Percentiles rank a stretch among this genome's conserved stretches.
phyloP scores from a whole-genome alignment of 2,888 invertebrate genomes.

The Archaeoteleia sp. region DNA sequence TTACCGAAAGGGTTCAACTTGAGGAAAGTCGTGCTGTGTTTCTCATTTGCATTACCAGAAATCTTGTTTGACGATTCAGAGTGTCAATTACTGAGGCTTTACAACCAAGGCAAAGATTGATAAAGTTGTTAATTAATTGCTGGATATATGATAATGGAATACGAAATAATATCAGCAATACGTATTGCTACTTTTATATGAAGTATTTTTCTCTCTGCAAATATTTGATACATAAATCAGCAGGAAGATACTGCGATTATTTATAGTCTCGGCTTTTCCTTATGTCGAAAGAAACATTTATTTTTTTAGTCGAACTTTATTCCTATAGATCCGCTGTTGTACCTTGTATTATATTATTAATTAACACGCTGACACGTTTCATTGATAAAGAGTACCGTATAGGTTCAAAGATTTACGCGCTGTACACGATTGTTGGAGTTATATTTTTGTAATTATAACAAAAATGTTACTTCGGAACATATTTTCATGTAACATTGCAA shows the following conservation, averaged over 20 bases:
- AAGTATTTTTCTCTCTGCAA: conserved; percentile 48
- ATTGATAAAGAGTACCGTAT: background rate
- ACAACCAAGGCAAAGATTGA: conserved; percentile 24
- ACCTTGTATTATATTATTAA: conserved; percentile 40
- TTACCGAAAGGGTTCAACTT: too few relatives aligned
- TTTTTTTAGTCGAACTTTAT: conserved; percentile 47
- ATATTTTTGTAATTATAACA: conserved; percentile 31
- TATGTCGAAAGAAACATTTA: conserved; percentile 46
- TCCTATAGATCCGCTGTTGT: conserved; percentile 40
- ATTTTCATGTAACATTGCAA: too few relatives aligned
- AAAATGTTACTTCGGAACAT: too few relatives aligned
- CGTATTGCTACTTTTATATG: conserved; percentile 51
- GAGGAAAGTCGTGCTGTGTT: too few relatives aligned
- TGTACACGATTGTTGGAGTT: background rate
- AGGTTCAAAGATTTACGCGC: background rate
- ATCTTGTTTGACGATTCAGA: too few relatives aligned
- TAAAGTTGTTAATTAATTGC: conserved; percentile 40
- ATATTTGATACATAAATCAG: conserved; percentile 41
- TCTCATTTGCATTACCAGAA: too few relatives aligned
- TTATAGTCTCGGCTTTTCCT: conserved; percentile 42
- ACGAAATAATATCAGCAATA: conserved; percentile 47
- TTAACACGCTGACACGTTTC: conserved; percentile 8
- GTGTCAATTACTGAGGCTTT: conserved; percentile 19
- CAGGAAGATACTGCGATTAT: conserved; percentile 25
- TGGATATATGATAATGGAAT: conserved; percentile 20